Base-by-base conservation (phyloP, 2,113 vertebrate genomes). In the Nestor notabilis region DNA sequence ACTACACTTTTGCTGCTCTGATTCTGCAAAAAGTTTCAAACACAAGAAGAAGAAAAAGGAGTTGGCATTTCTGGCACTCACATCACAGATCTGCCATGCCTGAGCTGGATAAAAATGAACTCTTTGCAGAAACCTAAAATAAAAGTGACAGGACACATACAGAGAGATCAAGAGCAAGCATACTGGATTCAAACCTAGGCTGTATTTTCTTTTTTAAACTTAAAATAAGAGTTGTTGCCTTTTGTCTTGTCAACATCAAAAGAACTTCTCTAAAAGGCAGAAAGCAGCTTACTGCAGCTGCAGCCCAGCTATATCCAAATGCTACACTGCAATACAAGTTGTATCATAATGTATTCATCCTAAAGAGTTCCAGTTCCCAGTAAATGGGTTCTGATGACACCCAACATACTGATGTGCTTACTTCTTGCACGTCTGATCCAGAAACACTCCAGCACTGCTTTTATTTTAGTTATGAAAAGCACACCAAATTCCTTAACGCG, bases 161-260 rank as follows among this genome's bases (percentile, higher is more conserved):
- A 39, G 52, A 46, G 49, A 83, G 68, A 85, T 94, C 65, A 90
- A 96, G 81, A 92, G 53, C 50, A 63, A 83, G 37, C 12, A 12
- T 31, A 83, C 0, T 64, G 39, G 37, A 86, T 78, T 87, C 69
- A 93, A 82, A 92, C 88, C 74, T 80, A 88, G 64, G 90, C 39
- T n/a, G 7, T 52, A 66, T 6, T 53, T 23, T 65, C 70, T 70
- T 70, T 58, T 29, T 64, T 5, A 23, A 90, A 82, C 41, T 24
- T 86, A 35, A 84, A 93, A 53, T 69, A 77, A 88, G 31, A 90
- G 46, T 52, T 65, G 65, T 49, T 75, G 80, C 58, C 78, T 89
- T 94, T 87, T 70, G 31, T 83, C 87, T 84, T 84, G 41, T 60
- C 75, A 93, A 80, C 84, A 80, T 87, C 86, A 93, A 77, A 94